Evolutionary conservation across 2,888 invertebrate species (phyloP).

Genomic region (Cantharis nigra): DNA sequence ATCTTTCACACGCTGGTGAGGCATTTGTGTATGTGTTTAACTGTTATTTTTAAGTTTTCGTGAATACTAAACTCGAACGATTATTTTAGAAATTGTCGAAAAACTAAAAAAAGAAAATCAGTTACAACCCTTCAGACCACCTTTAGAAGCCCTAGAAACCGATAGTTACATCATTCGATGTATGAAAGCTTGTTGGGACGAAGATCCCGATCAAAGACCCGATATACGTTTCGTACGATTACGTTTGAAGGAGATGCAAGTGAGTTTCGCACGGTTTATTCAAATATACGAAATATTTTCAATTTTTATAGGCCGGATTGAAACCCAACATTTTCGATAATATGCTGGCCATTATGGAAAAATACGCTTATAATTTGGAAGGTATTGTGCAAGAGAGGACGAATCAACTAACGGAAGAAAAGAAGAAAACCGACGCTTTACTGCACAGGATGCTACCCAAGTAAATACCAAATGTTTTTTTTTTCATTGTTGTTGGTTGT

Average conservation of each 20-base stretch:
- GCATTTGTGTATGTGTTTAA: slow-evolving; percentile 13
- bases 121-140: slow-evolving; percentile 66
- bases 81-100: slow-evolving; percentile 55
- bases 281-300: background rate
- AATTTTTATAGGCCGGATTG: slow-evolving; percentile 59
- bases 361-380: slow-evolving; percentile 86
- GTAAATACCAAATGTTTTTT: slow-evolving; percentile 62
- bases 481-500: too few species aligned
- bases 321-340: slow-evolving; percentile 88
- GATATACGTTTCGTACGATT: slow-evolving; percentile 77
- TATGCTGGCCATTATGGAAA: slow-evolving; percentile 90
- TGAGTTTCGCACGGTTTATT: slow-evolving; percentile 44
- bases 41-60: background rate
- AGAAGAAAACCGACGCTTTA: slow-evolving; percentile 81
- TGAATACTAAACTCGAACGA: background rate
- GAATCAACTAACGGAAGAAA: slow-evolving; percentile 79
- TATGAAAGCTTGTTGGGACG: slow-evolving; percentile 80
- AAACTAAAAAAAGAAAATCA: slow-evolving; percentile 48
- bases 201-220: slow-evolving; percentile 76
- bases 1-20: slow-evolving; percentile 38
- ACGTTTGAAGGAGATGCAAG: slow-evolving; percentile 79
- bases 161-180: slow-evolving; percentile 76
- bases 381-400: slow-evolving; percentile 82
- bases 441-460: slow-evolving; percentile 85
- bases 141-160: slow-evolving; percentile 66